A percentile compares a stretch with the other conserved stretches of the same genome.
Conservation (phyloP, 2,797 vertebrate genomes). For the Lerista edwardsae region DNA sequence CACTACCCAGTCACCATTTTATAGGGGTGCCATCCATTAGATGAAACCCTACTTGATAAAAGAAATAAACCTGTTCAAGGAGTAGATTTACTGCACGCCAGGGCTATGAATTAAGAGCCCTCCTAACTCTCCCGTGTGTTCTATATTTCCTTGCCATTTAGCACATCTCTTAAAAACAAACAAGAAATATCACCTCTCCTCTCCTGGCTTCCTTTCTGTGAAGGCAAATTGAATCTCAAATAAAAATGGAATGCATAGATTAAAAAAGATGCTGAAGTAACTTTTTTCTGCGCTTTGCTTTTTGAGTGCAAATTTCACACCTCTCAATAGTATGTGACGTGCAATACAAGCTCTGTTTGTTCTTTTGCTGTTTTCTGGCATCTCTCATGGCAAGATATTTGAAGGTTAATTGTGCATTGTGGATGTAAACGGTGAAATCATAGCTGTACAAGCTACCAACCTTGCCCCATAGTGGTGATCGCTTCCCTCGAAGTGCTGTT, state of each 20-base stretch:
- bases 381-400: neutral
- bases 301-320: neutral
- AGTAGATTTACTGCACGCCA: conserved; percentile 65
- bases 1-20: conserved; percentile 56
- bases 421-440: neutral
- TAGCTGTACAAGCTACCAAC: neutral
- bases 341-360: neutral
- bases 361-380: neutral
- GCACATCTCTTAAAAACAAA: conserved; percentile 56
- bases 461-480: neutral
- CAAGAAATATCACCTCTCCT: conserved; percentile 54
- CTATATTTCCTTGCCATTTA: conserved; percentile 64
- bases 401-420: neutral
- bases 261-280: conserved; percentile 47
- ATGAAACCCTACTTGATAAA: conserved; percentile 65
- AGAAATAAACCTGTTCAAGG: conserved; percentile 70
- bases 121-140: conserved; percentile 54
- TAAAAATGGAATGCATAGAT: conserved; percentile 45
- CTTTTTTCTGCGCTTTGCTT: neutral
- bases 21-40: conserved; percentile 61
- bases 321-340: conserved; percentile 8
- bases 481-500: neutral
- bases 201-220: neutral
- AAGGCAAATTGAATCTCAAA: conserved; percentile 54
- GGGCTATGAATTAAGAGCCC: conserved; percentile 60